Evolutionary conservation across 2,888 invertebrate genomes (phyloP).

Genomic region (Melipona bicolor): DNA sequence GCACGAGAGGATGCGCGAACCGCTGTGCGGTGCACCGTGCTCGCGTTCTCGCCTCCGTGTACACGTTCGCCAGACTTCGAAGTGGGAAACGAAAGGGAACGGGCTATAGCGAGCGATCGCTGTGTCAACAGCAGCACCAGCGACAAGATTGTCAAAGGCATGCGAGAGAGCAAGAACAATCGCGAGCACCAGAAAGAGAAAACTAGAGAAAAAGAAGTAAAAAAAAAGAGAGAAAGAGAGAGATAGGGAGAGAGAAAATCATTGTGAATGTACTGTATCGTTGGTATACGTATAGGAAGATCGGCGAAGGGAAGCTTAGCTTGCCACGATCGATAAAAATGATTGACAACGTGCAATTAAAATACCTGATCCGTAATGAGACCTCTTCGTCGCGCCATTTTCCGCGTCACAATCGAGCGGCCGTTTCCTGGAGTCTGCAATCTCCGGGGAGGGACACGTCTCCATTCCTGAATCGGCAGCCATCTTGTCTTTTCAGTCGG

Average conservation of each 20-base stretch:
- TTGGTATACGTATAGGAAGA: slow-evolving; percentile 17
- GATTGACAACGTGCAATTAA: slow-evolving; percentile 45
- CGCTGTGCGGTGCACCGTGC: slow-evolving; percentile 64
- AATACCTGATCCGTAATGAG: slow-evolving; percentile 95
- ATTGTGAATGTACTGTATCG: slow-evolving; percentile 31
- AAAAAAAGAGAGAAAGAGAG: background rate
- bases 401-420: slow-evolving; percentile 94
- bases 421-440: slow-evolving; percentile 95
- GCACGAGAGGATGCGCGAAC: slow-evolving; percentile 73
- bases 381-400: slow-evolving; percentile 95
- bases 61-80: slow-evolving; percentile 58
- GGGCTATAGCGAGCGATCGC: slow-evolving; percentile 51
- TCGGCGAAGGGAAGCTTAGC: slow-evolving; percentile 22
- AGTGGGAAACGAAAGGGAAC: slow-evolving; percentile 69
- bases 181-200: slow-evolving; percentile 5
- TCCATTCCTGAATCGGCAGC: slow-evolving; percentile 97
- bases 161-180: slow-evolving; percentile 48
- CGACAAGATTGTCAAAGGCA: slow-evolving; percentile 68
- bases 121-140: slow-evolving; percentile 69
- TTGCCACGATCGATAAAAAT: slow-evolving; percentile 3
- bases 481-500: slow-evolving; percentile 87
- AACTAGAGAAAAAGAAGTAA: background rate
- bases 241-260: slow-evolving; percentile 5
- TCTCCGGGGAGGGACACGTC: slow-evolving; percentile 97
- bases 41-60: slow-evolving; percentile 57